A percentile compares a stretch with the other conserved stretches of the same genome.
Conservation (phyloP, 2,797 vertebrate species). For the Gymnocypris eckloni region DNA sequence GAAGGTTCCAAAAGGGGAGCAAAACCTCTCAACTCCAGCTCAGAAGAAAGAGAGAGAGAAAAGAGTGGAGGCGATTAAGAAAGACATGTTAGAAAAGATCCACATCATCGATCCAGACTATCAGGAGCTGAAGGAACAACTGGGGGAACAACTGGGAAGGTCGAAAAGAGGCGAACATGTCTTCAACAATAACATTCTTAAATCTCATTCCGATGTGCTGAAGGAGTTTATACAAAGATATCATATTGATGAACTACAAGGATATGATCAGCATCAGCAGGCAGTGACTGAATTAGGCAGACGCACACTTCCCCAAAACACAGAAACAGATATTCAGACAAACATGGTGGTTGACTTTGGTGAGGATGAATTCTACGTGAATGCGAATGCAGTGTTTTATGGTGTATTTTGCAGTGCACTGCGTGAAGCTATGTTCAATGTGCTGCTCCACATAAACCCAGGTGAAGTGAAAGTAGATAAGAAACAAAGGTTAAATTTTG, state of each 20-base stretch:
- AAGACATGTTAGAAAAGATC: background rate
- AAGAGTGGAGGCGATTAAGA: background rate
- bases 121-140: background rate
- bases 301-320: background rate
- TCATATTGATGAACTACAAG: too few species aligned
- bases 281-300: background rate
- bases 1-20: background rate
- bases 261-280: background rate
- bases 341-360: background rate
- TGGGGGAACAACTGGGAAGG: background rate
- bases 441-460: background rate
- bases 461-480: background rate
- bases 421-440: rapidly evolving
- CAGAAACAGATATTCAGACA: background rate
- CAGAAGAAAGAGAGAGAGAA: background rate
- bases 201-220: background rate
- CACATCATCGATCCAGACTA: background rate
- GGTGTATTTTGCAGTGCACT: background rate
- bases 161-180: background rate
- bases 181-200: background rate
- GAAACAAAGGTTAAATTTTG: rapidly evolving
- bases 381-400: background rate
- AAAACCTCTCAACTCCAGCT: background rate
- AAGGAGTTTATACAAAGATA: background rate
- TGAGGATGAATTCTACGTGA: background rate